Evolutionary conservation across 2,113 vertebrate species (phyloP).

Genomic region (Paratilapia polleni): DNA sequence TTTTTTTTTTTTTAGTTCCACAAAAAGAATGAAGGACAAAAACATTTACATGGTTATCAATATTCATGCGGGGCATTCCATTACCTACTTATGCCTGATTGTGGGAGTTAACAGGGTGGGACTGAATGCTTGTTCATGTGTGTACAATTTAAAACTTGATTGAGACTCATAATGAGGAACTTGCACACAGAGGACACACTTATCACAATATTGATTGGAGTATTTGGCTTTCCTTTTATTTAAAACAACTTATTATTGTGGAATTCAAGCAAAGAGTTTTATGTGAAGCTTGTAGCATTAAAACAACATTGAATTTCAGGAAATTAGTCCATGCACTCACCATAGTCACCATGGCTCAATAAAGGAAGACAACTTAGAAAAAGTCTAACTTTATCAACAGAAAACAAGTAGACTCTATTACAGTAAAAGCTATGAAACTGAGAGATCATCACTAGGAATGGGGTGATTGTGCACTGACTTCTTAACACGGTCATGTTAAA

Average conservation of each 20-base stretch:
- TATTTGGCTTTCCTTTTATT: not conserved
- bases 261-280: not conserved
- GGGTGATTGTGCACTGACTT: not conserved
- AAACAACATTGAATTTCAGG: not conserved
- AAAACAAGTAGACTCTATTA: not conserved
- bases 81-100: constrained; percentile 47
- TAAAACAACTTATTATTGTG: not conserved
- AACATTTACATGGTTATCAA: constrained; percentile 24
- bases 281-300: not conserved
- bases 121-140: constrained; percentile 50
- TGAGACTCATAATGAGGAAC: constrained; percentile 19
- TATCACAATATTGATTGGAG: not conserved
- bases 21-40: constrained; percentile 26
- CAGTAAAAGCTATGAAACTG: not conserved
- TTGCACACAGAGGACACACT: constrained; percentile 3
- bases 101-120: constrained; percentile 34
- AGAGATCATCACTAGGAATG: not conserved
- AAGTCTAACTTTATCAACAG: not conserved
- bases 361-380: not conserved
- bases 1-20: not conserved
- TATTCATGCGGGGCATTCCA: constrained; percentile 46
- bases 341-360: not conserved
- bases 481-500: not conserved
- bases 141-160: constrained; percentile 41
- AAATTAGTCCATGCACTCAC: not conserved